Percentiles rank a stretch among this genome's conserved stretches.
These are phyloP conservation scores for Trichopoda pennipes DNA, from an alignment of 2,888 invertebrate species.

Conservation along the genomic window DNA sequence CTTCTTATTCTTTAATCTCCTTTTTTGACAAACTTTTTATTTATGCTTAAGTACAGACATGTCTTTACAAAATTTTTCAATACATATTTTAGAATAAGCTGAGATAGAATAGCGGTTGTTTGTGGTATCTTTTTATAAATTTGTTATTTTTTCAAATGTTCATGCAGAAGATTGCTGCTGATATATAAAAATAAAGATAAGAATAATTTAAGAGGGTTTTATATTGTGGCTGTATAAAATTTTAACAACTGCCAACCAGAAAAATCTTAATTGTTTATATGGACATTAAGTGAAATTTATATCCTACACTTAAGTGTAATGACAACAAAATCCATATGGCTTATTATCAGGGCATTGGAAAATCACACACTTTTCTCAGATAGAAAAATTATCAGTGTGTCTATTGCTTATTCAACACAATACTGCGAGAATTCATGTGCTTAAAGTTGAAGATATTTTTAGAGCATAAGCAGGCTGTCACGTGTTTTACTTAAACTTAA, in stretches of 20 bases:
- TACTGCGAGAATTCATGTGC: too few relatives aligned
- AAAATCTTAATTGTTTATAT: constrained; percentile 33
- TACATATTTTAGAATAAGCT: not conserved
- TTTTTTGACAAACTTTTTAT: constrained; percentile 25
- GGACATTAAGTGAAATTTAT: constrained; percentile 33
- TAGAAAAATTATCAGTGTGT: too few relatives aligned
- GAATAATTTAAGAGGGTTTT: constrained; percentile 52
- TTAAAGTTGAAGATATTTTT: too few relatives aligned
- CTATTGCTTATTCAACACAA: too few relatives aligned
- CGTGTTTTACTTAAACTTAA: too few relatives aligned
- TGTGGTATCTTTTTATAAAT: not conserved
- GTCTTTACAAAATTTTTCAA: constrained; percentile 24
- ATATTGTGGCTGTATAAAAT: constrained; percentile 38
- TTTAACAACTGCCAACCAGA: not conserved
- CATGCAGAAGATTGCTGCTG: constrained; percentile 60
- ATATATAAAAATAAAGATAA: constrained; percentile 45
- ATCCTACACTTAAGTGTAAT: constrained; percentile 4
- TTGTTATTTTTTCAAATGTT: constrained; percentile 38
- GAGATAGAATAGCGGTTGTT: not conserved
- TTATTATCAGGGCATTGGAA: too few relatives aligned
- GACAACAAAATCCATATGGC: constrained; percentile 21
- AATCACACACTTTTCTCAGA: too few relatives aligned
- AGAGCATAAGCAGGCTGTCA: too few relatives aligned
- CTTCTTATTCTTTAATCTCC: constrained; percentile 16
- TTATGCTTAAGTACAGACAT: constrained; percentile 26